phyloP scores from a whole-genome alignment of 2,797 vertebrate genomes.

The Danio kyathit region DNA sequence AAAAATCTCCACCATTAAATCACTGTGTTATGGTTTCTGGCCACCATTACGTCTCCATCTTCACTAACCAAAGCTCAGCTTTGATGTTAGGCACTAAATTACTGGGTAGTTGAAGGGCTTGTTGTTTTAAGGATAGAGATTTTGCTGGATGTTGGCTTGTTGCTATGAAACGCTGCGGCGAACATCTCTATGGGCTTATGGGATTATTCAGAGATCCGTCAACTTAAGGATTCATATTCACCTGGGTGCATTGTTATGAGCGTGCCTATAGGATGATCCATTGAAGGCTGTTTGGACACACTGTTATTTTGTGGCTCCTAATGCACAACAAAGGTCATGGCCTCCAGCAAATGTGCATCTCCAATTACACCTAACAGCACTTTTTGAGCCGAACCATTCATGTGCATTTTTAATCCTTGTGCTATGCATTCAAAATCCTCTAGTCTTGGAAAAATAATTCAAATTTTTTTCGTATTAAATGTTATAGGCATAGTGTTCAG shows the following conservation, averaged over 20 bases:
- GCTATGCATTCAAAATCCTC: background rate
- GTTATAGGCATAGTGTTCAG: no score
- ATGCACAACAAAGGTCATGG: conserved; percentile 31
- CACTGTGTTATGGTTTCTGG: conserved; percentile 48
- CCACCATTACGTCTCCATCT: conserved; percentile 57
- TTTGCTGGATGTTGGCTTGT: conserved; percentile 47
- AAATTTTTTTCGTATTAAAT: background rate
- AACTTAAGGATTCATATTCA: conserved; percentile 44
- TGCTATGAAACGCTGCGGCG: conserved; percentile 53
- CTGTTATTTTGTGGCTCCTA: conserved; percentile 8
- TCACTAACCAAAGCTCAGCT: conserved; percentile 59
- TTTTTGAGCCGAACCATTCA: conserved; percentile 11
- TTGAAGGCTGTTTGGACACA: conserved; percentile 11
- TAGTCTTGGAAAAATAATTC: no score
- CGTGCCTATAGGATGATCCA: conserved; percentile 36
- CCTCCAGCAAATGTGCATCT: conserved; percentile 24
- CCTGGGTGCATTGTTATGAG: conserved; percentile 44
- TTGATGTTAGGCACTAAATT: conserved; percentile 58
- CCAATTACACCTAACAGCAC: conserved; percentile 24
- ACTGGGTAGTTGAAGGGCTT: conserved; percentile 44
- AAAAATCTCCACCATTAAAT: conserved; percentile 42
- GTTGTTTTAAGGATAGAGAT: conserved; percentile 57
- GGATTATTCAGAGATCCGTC: conserved; percentile 23
- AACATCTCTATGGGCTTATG: conserved; percentile 36
- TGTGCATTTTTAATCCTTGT: conserved; percentile 19